Evolutionary conservation across 2,113 vertebrate genomes (phyloP), one percentile per base, ranked within the genome.

Genomic region (Coturnix japonica): DNA sequence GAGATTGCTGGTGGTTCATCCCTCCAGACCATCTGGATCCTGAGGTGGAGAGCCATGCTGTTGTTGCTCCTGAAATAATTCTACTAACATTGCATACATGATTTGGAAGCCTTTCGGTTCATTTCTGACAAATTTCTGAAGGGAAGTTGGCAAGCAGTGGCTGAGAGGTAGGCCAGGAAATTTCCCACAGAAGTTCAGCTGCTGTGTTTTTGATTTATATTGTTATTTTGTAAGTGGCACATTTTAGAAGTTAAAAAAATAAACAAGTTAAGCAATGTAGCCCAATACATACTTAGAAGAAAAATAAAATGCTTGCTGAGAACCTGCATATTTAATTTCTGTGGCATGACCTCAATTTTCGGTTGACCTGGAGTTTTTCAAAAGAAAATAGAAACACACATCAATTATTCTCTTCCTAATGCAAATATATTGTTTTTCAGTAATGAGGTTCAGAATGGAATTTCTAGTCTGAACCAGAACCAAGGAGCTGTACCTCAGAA

Each of bases 101-200:
- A 28, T 60, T 94, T 95, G 89, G 91, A 94, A 93, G 51, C 41
- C 26, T 41, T 89, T 91, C 86, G 82, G 78, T 33, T 28, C 33
- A 74, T 91, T 95, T 95, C 81, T 95, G 84, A 92, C 46, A 64
- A 89, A 70, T 87, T 96, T 95, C 71, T 91, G 81, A 93, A 94
- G 65, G 44, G 65, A 95, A 87, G 56, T 59, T 95, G 91, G 89
- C 67, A 89, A 91, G 81, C 72, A 87, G 22, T 5, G 60, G 7
- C 46, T 92, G 51, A 87, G 41, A 94, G 61, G 78, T 10, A 9
- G 94, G 91, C 91, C 94, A 94, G 83, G 15, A 60, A 21, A 18
- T 89, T 95, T 94, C 92, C 89, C 86, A 93, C 91, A 95, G 86
- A 93, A 90, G 18, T 93, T 94, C 75, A 66, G 26, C 73, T 87